Conservation (phyloP, 2,888 invertebrate genomes). For the Argyresthia goedartella region DNA sequence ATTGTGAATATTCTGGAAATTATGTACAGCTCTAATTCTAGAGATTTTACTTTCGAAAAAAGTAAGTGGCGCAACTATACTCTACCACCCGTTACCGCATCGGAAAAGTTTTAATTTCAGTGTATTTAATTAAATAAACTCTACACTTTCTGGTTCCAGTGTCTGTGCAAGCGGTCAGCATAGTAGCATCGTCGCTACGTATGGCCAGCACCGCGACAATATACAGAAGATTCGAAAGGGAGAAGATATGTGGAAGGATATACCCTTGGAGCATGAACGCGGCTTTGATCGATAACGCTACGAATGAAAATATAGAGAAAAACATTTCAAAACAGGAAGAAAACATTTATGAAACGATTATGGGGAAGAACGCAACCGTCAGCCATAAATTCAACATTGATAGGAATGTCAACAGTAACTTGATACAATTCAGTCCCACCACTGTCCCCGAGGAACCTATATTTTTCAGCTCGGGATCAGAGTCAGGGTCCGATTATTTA, state of each 20-base stretch:
- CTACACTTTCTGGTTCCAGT: slow-evolving; percentile 51
- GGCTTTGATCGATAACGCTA: slow-evolving; percentile 25
- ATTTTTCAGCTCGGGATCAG: slow-evolving; percentile 33
- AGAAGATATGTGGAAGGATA: slow-evolving; percentile 77
- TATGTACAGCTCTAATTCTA: too few species aligned
- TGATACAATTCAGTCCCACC: slow-evolving; percentile 52
- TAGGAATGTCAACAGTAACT: slow-evolving; percentile 31
- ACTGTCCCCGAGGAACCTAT: slow-evolving; percentile 23
- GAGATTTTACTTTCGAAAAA: slow-evolving; percentile 71
- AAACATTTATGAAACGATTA: slow-evolving; percentile 35
- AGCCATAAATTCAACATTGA: slow-evolving; percentile 14
- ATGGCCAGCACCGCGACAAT: slow-evolving; percentile 78
- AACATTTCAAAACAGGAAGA: slow-evolving; percentile 18
- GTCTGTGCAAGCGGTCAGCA: slow-evolving; percentile 75
- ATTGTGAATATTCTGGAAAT: slow-evolving; percentile 38
- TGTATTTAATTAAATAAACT: too few species aligned
- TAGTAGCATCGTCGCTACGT: slow-evolving; percentile 76
- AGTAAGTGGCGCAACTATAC: slow-evolving; percentile 46
- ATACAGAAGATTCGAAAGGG: slow-evolving; percentile 84
- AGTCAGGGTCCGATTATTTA: slow-evolving; percentile 41
- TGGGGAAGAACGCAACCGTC: slow-evolving; percentile 6
- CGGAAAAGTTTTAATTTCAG: too few species aligned
- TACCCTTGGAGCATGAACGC: slow-evolving; percentile 76
- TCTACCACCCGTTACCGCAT: too few species aligned
- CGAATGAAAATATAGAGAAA: slow-evolving; percentile 28